These are phyloP conservation scores for Enteromius paludinosus DNA, from an alignment of 2,797 vertebrate genomes.

Conservation along the genomic window DNA sequence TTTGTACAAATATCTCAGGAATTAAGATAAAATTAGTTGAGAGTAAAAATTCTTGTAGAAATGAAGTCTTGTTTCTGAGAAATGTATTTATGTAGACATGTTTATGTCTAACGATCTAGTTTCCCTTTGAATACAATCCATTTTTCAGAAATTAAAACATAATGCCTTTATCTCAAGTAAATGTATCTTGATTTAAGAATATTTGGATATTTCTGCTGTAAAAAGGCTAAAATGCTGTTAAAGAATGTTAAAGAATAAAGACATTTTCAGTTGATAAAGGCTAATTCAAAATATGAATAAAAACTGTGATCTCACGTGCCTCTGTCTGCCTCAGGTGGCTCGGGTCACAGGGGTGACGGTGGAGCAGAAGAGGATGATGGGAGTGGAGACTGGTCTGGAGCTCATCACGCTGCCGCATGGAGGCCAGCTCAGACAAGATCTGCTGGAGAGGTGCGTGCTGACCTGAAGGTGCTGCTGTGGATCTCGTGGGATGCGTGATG, in stretches of 20 bases:
- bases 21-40: too few relatives aligned
- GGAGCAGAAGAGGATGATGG: slow-evolving; percentile 82
- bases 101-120: neutral
- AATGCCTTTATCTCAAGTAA: neutral
- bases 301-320: neutral
- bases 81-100: too few relatives aligned
- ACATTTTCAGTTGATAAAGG: neutral
- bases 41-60: too few relatives aligned
- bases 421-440: slow-evolving; percentile 81
- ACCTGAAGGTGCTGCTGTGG: neutral
- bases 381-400: slow-evolving; percentile 85
- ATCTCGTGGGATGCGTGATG: neutral
- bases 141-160: neutral
- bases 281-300: neutral
- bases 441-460: slow-evolving; percentile 83
- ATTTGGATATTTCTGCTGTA: neutral
- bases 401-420: slow-evolving; percentile 88
- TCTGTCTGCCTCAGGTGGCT: slow-evolving; percentile 74
- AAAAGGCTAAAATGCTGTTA: neutral
- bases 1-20: too few relatives aligned
- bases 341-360: slow-evolving; percentile 80
- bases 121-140: too few relatives aligned
- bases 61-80: too few relatives aligned
- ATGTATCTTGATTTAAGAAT: neutral
- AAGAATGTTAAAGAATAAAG: too few relatives aligned